Percentiles rank a stretch among this genome's conserved stretches.
phyloP scores from a whole-genome alignment of 1,140 invertebrate species.

The Drosophila nasuta region DNA sequence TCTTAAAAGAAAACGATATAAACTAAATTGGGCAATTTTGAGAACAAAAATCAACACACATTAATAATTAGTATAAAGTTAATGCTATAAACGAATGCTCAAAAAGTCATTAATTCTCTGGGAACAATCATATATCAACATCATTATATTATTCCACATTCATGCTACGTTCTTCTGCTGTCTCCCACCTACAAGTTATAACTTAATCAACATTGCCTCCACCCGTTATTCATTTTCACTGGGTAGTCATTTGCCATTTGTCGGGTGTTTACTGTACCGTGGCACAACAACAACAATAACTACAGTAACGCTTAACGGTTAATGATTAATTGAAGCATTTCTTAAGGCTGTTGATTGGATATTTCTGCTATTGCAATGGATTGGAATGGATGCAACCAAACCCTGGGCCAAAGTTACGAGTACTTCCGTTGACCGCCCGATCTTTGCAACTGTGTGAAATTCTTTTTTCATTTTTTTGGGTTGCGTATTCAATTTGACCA shows the following conservation, averaged over 20 bases:
- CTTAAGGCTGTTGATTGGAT: constrained; percentile 21
- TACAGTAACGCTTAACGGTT: constrained; percentile 24
- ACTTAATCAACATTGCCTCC: background rate
- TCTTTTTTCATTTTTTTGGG: background rate
- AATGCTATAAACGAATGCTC: no score
- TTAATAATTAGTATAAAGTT: no score
- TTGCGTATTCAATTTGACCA: constrained; percentile 55
- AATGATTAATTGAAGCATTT: constrained; percentile 31
- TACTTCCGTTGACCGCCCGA: constrained; percentile 31
- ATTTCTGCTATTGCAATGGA: background rate
- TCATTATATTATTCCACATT: background rate
- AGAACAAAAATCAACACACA: no score
- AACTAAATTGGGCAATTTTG: no score
- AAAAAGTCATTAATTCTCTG: no score
- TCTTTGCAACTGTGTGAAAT: constrained; percentile 32
- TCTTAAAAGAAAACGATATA: no score
- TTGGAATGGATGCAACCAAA: constrained; percentile 14
- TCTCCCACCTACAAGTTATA: no score
- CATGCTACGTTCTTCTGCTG: no score
- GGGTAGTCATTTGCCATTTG: background rate
- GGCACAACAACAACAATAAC: background rate
- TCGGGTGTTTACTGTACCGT: background rate
- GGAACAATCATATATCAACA: background rate
- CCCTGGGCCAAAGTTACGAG: constrained; percentile 26
- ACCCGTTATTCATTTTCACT: background rate